Conservation (phyloP, 92 coral and sea anemone species). For the Parazoanthus darwini region DNA sequence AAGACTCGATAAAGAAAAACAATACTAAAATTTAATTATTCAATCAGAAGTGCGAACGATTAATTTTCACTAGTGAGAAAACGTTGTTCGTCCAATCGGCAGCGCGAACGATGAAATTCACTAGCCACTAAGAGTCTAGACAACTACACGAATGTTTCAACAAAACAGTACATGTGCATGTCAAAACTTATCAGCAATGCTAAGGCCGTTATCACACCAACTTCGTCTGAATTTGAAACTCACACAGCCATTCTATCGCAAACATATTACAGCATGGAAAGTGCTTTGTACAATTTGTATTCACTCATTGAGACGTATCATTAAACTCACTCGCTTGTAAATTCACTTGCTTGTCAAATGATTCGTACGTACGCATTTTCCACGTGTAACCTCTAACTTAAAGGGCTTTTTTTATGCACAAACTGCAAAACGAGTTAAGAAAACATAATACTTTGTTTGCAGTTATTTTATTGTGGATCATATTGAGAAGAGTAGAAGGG, state of each 20-base stretch:
- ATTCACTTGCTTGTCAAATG: conserved; percentile 13
- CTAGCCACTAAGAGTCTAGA: too few relatives aligned
- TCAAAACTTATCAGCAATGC: background rate
- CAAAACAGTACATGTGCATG: conserved; percentile 5
- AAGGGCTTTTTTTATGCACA: conserved; percentile 13
- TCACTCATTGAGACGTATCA: conserved; percentile 13
- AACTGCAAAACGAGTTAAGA: conserved; percentile 13
- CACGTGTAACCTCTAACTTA: conserved; percentile 13
- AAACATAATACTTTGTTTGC: conserved; percentile 11
- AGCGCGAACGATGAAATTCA: too few relatives aligned
- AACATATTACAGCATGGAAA: conserved; percentile 11
- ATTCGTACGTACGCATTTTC: conserved; percentile 13
- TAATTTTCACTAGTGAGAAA: conserved; percentile 1
- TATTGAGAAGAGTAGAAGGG: conserved; percentile 13
- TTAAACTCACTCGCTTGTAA: conserved; percentile 13
- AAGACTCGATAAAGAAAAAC: too few relatives aligned
- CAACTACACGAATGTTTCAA: conserved; percentile 7
- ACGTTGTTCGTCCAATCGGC: too few relatives aligned
- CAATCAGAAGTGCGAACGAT: background rate
- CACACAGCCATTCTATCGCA: conserved; percentile 3
- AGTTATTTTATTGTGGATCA: conserved; percentile 11
- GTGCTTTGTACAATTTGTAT: conserved; percentile 12
- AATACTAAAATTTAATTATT: too few relatives aligned
- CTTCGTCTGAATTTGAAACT: conserved; percentile 1
- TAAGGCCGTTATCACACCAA: conserved; percentile 8